Conservation (phyloP, 2,113 vertebrate species). For the Marcusenius ussheri region DNA sequence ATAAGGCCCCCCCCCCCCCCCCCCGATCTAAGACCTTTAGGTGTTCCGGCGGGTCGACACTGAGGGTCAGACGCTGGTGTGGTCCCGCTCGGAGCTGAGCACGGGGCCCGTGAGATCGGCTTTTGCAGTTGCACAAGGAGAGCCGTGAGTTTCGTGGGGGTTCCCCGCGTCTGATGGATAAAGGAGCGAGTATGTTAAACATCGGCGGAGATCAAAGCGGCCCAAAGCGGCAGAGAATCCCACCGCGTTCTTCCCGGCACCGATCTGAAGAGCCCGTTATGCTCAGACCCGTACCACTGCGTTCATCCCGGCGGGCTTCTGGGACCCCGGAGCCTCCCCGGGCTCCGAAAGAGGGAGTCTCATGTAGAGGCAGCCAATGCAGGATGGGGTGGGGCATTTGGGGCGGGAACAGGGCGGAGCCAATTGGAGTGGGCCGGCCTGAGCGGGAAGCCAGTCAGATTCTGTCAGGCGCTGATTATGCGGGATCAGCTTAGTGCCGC, state of each 20-base stretch:
- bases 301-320: conserved; percentile 41
- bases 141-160: neutral
- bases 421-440: neutral
- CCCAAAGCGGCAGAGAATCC: conserved; percentile 31
- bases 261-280: conserved; percentile 36
- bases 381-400: neutral
- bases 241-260: conserved; percentile 26
- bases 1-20: too few species aligned
- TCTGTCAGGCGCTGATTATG: conserved; percentile 23
- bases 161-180: conserved; percentile 31
- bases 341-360: conserved; percentile 24
- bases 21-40: neutral
- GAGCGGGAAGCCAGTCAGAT: conserved; percentile 19
- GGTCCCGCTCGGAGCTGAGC: neutral
- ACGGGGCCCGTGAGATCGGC: neutral
- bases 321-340: conserved; percentile 53
- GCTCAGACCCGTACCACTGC: conserved; percentile 25
- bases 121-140: neutral
- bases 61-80: neutral
- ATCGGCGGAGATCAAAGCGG: conserved; percentile 50
- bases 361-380: neutral
- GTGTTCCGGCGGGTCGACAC: neutral
- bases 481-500: conserved; percentile 16
- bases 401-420: neutral
- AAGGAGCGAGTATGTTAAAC: conserved; percentile 51